phyloP scores from a whole-genome alignment of 1,140 invertebrate species.

The Zaprionus ornatus region DNA sequence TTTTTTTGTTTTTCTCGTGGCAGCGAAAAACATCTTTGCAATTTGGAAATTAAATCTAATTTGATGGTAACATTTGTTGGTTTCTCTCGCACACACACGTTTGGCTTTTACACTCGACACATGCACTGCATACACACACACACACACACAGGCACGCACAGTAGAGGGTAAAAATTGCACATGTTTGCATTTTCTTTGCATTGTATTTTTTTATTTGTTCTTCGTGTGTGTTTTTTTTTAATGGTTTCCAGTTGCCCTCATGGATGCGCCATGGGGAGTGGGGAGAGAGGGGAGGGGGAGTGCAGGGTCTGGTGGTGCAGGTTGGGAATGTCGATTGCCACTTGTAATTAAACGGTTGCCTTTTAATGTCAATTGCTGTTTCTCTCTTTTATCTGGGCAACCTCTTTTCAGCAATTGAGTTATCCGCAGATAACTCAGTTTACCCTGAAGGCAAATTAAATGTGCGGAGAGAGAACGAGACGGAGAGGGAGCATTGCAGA shows the following conservation, averaged over 20 bases:
- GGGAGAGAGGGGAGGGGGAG: not conserved
- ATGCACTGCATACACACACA: not conserved
- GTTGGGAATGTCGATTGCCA: slow-evolving; percentile 60
- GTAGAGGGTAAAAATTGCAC: slow-evolving; percentile 54
- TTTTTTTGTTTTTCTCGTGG: slow-evolving; percentile 4
- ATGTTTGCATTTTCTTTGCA: slow-evolving; percentile 64
- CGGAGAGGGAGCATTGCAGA: no score
- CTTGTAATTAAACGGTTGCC: slow-evolving; percentile 70
- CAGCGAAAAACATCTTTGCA: slow-evolving; percentile 28
- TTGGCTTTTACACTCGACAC: slow-evolving; percentile 40
- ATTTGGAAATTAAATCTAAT: slow-evolving; percentile 72
- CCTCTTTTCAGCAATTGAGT: slow-evolving; percentile 10
- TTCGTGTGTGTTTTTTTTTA: slow-evolving; percentile 25
- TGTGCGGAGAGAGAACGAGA: not conserved
- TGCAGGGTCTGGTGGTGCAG: not conserved
- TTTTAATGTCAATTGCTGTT: slow-evolving; percentile 56
- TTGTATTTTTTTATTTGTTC: slow-evolving; percentile 47
- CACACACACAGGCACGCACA: slow-evolving; percentile 20
- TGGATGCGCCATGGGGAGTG: not conserved
- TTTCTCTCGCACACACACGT: slow-evolving; percentile 17
- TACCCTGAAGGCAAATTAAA: not conserved
- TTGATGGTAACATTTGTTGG: slow-evolving; percentile 57
- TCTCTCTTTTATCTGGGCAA: slow-evolving; percentile 12
- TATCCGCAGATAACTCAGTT: slow-evolving; percentile 9
- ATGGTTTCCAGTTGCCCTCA: slow-evolving; percentile 24